Percentiles rank a stretch among this genome's conserved stretches.
phyloP scores from a whole-genome alignment of 2,113 vertebrate genomes.

The Galbula dea region DNA sequence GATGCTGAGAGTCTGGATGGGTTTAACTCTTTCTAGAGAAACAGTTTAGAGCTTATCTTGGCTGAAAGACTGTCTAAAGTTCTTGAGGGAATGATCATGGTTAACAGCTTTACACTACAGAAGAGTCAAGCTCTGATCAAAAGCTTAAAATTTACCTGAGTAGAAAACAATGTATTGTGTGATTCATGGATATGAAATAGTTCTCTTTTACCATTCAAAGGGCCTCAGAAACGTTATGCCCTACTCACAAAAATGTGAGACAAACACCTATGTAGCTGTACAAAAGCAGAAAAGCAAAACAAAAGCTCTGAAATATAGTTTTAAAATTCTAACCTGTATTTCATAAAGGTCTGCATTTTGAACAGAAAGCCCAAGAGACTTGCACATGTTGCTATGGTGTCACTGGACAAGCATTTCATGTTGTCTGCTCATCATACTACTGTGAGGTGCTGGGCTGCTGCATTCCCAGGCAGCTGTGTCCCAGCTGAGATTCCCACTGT shows the following conservation, averaged over 20 bases:
- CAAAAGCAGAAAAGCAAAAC: not conserved
- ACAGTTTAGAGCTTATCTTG: not conserved
- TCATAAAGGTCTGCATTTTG: not conserved
- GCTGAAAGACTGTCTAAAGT: not conserved
- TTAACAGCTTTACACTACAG: not conserved
- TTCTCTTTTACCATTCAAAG: not conserved
- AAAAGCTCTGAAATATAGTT: not conserved
- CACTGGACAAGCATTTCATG: not conserved
- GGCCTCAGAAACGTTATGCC: not conserved
- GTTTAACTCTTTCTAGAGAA: conserved; percentile 3
- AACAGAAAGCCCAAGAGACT: not conserved
- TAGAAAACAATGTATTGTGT: not conserved
- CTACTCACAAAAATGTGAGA: not conserved
- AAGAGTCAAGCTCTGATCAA: not conserved
- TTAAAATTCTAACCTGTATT: not conserved
- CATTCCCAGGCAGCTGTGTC: not conserved
- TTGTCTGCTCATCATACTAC: rapidly evolving
- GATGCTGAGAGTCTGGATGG: not conserved
- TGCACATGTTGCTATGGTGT: not conserved
- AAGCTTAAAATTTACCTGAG: not conserved
- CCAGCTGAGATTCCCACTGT: not conserved
- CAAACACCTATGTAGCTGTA: not conserved
- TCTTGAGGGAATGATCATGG: not conserved
- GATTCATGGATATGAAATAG: not conserved
- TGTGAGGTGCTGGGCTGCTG: not conserved